phyloP scores from a whole-genome alignment of 1,140 invertebrate genomes.

The Aporrectodea caliginosa region DNA sequence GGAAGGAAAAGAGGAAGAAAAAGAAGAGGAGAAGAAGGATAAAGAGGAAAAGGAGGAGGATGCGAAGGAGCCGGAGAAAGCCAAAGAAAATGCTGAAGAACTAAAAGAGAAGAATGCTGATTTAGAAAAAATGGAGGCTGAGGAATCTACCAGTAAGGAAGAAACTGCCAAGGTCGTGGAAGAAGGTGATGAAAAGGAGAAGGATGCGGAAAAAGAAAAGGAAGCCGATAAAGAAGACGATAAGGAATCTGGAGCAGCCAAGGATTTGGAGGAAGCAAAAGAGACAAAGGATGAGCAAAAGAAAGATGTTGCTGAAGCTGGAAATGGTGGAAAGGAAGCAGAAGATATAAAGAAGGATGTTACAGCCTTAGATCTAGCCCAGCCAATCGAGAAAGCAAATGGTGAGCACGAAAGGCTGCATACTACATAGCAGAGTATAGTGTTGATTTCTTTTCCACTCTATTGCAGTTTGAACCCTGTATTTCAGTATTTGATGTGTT shows the following conservation, averaged over 20 bases:
- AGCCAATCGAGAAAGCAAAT: no score
- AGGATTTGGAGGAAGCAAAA: neutral
- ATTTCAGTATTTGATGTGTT: no score
- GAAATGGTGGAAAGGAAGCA: conserved; percentile 39
- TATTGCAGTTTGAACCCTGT: no score
- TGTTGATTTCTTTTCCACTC: no score
- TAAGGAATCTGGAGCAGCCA: neutral
- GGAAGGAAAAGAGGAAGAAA: neutral
- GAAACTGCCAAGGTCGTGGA: neutral
- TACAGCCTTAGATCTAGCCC: no score
- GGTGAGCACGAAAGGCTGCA: no score
- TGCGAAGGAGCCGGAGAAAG: neutral
- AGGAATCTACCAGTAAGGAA: no score
- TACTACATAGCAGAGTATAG: no score
- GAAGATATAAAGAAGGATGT: no score
- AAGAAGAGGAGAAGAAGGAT: conserved; percentile 14
- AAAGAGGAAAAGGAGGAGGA: neutral
- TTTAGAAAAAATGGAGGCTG: neutral
- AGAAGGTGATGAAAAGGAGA: neutral
- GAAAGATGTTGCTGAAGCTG: conserved; percentile 32
- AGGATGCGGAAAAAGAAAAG: conserved; percentile 6
- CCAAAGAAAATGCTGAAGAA: neutral
- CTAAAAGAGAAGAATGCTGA: neutral
- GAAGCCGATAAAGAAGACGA: neutral
- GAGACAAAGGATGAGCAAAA: conserved; percentile 33